Base-by-base conservation (phyloP, 2,888 invertebrate genomes). In the Lycia hirtaria region DNA sequence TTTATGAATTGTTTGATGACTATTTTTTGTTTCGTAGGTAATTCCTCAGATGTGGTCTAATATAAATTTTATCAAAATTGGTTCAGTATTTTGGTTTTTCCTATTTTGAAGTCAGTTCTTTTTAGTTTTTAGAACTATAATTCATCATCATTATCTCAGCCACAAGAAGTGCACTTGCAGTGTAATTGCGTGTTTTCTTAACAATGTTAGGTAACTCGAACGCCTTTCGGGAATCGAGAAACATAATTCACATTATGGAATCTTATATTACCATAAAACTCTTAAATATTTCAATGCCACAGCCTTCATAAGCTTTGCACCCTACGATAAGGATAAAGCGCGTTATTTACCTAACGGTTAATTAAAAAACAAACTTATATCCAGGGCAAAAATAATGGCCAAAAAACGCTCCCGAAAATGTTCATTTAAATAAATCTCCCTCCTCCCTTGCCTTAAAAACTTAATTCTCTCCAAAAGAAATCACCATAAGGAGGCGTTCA, bases 401-500 rank as follows among this genome's bases (percentile, higher is more conserved):
- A 44, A 45, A 40, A 15, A 33, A 9, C 22, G 32, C 44, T 28
- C 32, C 47, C 30, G 24, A 41, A 56, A 50, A 56, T 33, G 33
- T 62, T 53, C 49, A 30, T 62, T 60, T 49, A 58, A 62, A 60
- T 41, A 64, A 64, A 56, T 55, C 50, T 62, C 60, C 58, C 49
- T 53, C 49, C 37, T 59, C 48, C 56, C 53, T 56, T 56, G 55
- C 63, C 56, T 62, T 60, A 56, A 62, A 51, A 63, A 57, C 56
- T 50, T 49, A 61, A 59, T 54, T 54, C 56, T 3, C 32, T 35
- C 54, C 55, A 67, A 72, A 69, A 67, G 70, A 75, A 79, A 81
- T 80, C 80, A 72, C 69, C 79, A 78, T 79, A 77, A 77, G 68
- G 79, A 80, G 75, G 73, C 75, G 73, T 71, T 71, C 67, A 73